Conservation (phyloP, 30 jellyfish, hydroid and myxozoan species). For the Aurelia sp. region DNA sequence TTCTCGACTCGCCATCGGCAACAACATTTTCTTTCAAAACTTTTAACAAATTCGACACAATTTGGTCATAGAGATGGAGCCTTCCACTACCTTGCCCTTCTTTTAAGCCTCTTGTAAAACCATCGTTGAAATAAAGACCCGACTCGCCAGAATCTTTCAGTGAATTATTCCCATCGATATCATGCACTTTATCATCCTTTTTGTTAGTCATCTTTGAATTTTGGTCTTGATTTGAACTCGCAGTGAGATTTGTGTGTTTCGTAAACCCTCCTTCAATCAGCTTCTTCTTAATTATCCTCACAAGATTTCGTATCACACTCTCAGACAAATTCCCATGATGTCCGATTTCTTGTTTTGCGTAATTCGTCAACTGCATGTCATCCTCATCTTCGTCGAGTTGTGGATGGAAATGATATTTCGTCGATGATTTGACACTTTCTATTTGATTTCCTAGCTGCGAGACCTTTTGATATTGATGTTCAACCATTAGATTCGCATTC, state of each 20-base stretch:
- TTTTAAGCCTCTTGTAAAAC: conserved; percentile 3
- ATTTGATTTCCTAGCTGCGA: conserved; percentile 5
- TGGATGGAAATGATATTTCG: not conserved
- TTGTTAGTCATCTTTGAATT: not conserved
- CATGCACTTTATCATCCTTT: not conserved
- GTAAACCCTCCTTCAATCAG: conserved; percentile 32
- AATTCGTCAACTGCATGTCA: conserved; percentile 48
- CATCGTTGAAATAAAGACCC: not conserved
- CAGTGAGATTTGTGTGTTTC: not conserved
- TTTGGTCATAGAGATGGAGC: conserved; percentile 23
- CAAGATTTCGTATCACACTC: conserved; percentile 35
- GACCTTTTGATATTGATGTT: conserved; percentile 23
- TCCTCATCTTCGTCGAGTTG: conserved; percentile 46
- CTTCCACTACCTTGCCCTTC: conserved; percentile 11
- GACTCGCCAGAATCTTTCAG: not conserved
- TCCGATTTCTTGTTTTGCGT: conserved; percentile 64
- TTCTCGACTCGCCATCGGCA: not conserved
- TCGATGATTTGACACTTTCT: conserved; percentile 21
- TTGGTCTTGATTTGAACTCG: not conserved
- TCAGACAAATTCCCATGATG: conserved; percentile 63
- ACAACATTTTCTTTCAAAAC: conserved; percentile 20
- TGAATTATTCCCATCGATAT: not conserved
- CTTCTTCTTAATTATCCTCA: conserved; percentile 32
- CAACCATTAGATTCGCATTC: conserved; percentile 1
- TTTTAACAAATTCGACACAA: conserved; percentile 43